Conservation (phyloP, 2,113 vertebrate species). For the Cepphus grylle region DNA sequence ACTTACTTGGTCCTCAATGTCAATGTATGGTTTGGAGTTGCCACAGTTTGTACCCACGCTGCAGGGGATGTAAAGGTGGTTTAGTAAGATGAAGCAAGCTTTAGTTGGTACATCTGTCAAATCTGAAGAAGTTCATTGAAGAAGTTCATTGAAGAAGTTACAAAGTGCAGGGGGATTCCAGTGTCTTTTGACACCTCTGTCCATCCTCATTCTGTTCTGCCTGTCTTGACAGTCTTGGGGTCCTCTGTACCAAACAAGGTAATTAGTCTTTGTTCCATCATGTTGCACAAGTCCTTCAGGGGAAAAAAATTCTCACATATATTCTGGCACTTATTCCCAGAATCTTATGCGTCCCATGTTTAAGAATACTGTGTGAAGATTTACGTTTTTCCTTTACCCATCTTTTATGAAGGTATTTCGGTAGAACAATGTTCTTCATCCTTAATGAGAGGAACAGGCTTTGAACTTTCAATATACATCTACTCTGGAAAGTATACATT, state of each 20-base stretch:
- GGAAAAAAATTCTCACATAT: not conserved
- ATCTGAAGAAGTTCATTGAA: not conserved
- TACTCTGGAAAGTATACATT: not conserved
- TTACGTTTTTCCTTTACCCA: not conserved
- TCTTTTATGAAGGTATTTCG: not conserved
- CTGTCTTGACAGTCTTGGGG: not conserved
- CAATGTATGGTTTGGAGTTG: not conserved
- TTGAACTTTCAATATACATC: not conserved
- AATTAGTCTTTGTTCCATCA: not conserved
- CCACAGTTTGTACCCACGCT: fast-evolving
- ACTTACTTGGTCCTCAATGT: not conserved
- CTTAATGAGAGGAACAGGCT: not conserved
- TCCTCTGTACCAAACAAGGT: not conserved
- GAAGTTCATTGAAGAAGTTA: not conserved
- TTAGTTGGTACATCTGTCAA: not conserved
- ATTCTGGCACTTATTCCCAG: not conserved
- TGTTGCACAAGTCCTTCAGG: not conserved
- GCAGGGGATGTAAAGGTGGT: not conserved
- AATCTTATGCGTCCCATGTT: not conserved
- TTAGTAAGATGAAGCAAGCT: not conserved
- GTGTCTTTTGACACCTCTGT: not conserved
- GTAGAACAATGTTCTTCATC: not conserved
- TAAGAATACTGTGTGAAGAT: not conserved
- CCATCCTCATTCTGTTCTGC: not conserved
- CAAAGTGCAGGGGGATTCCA: not conserved